phyloP scores from a whole-genome alignment of 2,888 invertebrate genomes.

The Drosophila heteroneura region DNA sequence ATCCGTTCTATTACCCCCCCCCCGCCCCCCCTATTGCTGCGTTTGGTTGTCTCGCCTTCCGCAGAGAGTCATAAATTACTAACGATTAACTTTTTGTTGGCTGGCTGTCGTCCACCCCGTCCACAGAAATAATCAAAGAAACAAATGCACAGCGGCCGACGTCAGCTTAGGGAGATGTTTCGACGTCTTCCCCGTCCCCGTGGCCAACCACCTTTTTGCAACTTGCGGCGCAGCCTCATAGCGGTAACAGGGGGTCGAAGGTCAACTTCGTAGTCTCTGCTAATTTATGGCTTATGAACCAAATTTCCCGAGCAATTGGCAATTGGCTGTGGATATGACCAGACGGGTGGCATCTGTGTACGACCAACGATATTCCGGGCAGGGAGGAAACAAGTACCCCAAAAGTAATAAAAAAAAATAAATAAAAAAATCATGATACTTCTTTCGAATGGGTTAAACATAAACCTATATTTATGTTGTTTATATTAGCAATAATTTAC shows the following conservation, averaged over 20 bases:
- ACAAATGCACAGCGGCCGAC: constrained; percentile 58
- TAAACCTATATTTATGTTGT: neutral
- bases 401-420: neutral
- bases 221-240: constrained; percentile 49
- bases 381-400: neutral
- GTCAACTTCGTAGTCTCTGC: constrained; percentile 39
- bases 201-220: neutral
- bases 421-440: neutral
- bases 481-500: neutral
- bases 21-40: neutral
- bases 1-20: neutral
- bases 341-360: constrained; percentile 16
- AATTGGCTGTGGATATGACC: constrained; percentile 27
- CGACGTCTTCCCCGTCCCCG: neutral
- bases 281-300: constrained; percentile 53
- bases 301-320: constrained; percentile 52
- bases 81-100: constrained; percentile 76
- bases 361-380: neutral
- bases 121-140: constrained; percentile 67
- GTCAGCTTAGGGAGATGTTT: constrained; percentile 15
- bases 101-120: constrained; percentile 30
- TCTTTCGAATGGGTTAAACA: neutral
- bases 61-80: constrained; percentile 72
- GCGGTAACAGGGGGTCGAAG: constrained; percentile 44
- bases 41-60: constrained; percentile 32